phyloP scores from a whole-genome alignment of 1,140 invertebrate genomes.

The Eufriesea mexicana region DNA sequence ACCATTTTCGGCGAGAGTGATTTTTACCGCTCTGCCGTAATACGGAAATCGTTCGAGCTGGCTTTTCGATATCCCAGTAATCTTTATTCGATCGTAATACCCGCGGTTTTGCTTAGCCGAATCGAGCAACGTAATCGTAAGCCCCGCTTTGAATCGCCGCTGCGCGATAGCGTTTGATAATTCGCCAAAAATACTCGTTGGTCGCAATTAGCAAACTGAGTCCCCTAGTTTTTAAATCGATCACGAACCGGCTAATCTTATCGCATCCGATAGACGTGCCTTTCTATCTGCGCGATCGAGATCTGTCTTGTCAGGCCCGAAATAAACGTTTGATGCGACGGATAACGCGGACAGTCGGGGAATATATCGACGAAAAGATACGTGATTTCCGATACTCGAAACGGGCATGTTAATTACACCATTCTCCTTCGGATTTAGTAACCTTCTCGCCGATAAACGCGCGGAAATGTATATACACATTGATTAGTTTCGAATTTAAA shows the following conservation, averaged over 20 bases:
- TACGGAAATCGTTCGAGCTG: not conserved
- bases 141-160: not conserved
- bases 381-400: not conserved
- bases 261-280: slow-evolving; percentile 39
- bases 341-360: slow-evolving; percentile 40
- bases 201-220: slow-evolving; percentile 3
- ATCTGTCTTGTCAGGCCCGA: slow-evolving; percentile 41
- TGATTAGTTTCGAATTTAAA: not conserved
- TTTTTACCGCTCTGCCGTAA: not conserved
- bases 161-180: too few species aligned
- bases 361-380: not conserved
- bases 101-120: too few species aligned
- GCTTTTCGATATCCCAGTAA: too few species aligned
- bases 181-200: not conserved
- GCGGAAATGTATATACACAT: not conserved
- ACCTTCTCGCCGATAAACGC: not conserved
- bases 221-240: slow-evolving; percentile 33
- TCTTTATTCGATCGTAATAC: too few species aligned
- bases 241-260: slow-evolving; percentile 52
- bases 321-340: slow-evolving; percentile 14
- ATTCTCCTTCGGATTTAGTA: not conserved
- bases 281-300: slow-evolving; percentile 46
- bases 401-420: not conserved
- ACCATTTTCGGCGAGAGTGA: not conserved
- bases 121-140: too few species aligned